Evolutionary conservation across 2,797 vertebrate genomes (phyloP), one percentile per base, ranked within the genome.

Genomic region (Erethizon dorsatum): DNA sequence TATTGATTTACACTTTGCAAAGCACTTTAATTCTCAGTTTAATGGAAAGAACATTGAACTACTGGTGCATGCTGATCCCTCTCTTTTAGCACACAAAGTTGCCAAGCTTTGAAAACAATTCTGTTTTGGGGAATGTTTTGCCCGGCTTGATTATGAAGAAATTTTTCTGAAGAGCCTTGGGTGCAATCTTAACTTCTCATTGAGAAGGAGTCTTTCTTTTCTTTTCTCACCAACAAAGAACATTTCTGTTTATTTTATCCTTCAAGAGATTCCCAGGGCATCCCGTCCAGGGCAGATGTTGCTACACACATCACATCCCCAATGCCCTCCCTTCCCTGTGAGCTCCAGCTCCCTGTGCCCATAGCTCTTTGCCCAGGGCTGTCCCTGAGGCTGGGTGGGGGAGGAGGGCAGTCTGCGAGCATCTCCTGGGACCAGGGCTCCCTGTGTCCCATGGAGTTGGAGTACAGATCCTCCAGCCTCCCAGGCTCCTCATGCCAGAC

Each of bases 1-100:
- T 90, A 94, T 80, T 73, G 75, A 96, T 95, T 93, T 97, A 50
- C n/a, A 90, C 57, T 91, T 97, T 97, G 92, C 86, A 78, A 84
- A 95, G 79, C 50, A 90, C 88, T 89, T 89, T 71, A 83, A 93
- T 95, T 96, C 89, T 95, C 57, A 78, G 37, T 96, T 95, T 90
- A 89, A 90, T 57, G 17, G 87, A 82, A 92, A 96, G 88, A 93
- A 69, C 26, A 6, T 7, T 41, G 69, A 73, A 83, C 1, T 47
- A 41, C 37, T 17, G 83, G 75, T 41, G 80, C 12, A 71, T 17
- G 50, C 45, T 41, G 1, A 87, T 78, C 61, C 52, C 24, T 89
- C n/a, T 96, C 61, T 88, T 78, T 97, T 73, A 77, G 69, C 59
- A 65, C 28, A 63, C 0, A 3, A 59, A 84, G 87, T 85, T 80